Evolutionary conservation across 2,113 vertebrate genomes (phyloP).

Genomic region (Tachycineta bicolor): DNA sequence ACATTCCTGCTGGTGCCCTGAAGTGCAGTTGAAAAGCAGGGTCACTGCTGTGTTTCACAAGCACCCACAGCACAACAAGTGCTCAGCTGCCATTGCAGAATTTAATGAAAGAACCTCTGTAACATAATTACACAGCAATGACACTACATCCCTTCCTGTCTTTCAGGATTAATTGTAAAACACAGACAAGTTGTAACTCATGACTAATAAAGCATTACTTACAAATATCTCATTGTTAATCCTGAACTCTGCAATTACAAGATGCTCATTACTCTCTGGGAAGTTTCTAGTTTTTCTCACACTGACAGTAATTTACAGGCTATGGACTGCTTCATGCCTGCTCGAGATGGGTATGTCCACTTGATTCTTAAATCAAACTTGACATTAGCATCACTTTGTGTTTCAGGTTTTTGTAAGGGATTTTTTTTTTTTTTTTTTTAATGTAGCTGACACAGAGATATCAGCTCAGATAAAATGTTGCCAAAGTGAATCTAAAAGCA

Average conservation of each 20-base stretch:
- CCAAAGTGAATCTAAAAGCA: neutral
- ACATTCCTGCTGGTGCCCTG: neutral
- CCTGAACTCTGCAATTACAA: neutral
- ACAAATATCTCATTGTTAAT: neutral
- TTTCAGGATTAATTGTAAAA: slow-evolving; percentile 7
- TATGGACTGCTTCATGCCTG: neutral
- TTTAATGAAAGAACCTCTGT: neutral
- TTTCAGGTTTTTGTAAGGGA: neutral
- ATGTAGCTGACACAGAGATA: neutral
- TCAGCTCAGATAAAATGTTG: neutral
- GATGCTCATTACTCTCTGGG: neutral
- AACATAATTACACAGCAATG: neutral
- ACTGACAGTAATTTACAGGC: neutral
- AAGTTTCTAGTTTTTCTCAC: neutral
- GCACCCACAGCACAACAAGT: neutral
- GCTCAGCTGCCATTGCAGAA: neutral
- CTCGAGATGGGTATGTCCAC: neutral
- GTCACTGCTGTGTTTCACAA: neutral
- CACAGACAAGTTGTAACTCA: neutral
- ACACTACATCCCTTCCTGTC: neutral
- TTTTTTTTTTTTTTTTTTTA: neutral
- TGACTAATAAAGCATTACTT: neutral
- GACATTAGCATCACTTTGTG: neutral
- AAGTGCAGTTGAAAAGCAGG: neutral
- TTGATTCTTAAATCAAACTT: neutral